Conservation (phyloP, 1,140 invertebrate genomes). For the Dendrolimus kikuchii region DNA sequence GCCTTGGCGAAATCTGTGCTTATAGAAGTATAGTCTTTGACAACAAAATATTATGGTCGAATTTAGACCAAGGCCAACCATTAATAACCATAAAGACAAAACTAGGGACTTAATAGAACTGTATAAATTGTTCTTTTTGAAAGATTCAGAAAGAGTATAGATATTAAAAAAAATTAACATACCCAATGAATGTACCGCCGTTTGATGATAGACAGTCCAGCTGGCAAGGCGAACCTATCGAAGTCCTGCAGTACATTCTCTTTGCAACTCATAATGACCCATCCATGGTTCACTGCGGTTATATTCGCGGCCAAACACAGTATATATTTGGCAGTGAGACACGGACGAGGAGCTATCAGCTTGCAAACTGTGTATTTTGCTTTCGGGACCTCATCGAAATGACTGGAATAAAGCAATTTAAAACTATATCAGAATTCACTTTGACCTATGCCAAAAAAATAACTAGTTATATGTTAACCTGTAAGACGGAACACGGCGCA, state of each 20-base stretch:
- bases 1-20: too few relatives aligned
- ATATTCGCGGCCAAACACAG: constrained; percentile 73
- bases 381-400: constrained; percentile 73
- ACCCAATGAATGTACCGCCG: constrained; percentile 66
- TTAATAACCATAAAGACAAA: too few relatives aligned
- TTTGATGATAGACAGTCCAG: constrained; percentile 71
- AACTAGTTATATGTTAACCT: too few relatives aligned
- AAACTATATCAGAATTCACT: too few relatives aligned
- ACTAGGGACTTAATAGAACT: too few relatives aligned
- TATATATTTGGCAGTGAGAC: constrained; percentile 74
- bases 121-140: too few relatives aligned
- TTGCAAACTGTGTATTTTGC: constrained; percentile 69
- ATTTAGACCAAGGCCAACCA: too few relatives aligned
- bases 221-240: constrained; percentile 63
- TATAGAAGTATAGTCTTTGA: too few relatives aligned
- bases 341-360: constrained; percentile 74
- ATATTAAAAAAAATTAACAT: constrained; percentile 12
- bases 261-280: constrained; percentile 72
- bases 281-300: constrained; percentile 68
- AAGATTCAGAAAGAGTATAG: too few relatives aligned
- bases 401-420: constrained; percentile 25
- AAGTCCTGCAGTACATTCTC: constrained; percentile 45
- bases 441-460: too few relatives aligned
- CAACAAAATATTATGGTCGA: too few relatives aligned
- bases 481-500: too few relatives aligned